A percentile compares a stretch with the other conserved stretches of the same genome.
Conservation (phyloP, 1,140 invertebrate genomes). For the Lepeophtheirus salmonis region DNA sequence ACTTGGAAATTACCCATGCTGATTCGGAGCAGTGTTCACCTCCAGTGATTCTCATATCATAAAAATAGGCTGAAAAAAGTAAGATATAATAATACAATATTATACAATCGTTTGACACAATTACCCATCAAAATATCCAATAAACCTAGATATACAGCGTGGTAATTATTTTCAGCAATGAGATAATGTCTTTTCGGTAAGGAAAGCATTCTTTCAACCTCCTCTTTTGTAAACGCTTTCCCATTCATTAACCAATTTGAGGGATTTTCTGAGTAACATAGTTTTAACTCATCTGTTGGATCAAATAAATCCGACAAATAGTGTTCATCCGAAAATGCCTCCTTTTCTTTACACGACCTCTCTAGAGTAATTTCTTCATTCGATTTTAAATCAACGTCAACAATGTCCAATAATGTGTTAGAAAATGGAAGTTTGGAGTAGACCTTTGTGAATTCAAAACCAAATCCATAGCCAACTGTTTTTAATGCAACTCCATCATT, state of each 20-base stretch:
- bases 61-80: conserved; percentile 1
- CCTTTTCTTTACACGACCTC: not conserved
- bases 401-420: not conserved
- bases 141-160: not conserved
- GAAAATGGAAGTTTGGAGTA: not conserved
- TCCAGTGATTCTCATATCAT: not conserved
- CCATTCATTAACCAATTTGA: not conserved
- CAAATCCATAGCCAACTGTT: not conserved
- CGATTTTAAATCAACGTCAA: not conserved
- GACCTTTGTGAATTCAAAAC: conserved; percentile 3
- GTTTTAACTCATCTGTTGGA: not conserved
- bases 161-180: not conserved
- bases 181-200: not conserved
- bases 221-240: not conserved
- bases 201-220: not conserved
- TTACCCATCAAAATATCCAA: no score
- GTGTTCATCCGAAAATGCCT: not conserved
- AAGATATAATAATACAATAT: not conserved
- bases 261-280: not conserved
- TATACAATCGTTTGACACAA: not conserved
- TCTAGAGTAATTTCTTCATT: not conserved
- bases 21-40: conserved; percentile 8
- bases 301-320: not conserved
- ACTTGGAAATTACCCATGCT: conserved; percentile 2
- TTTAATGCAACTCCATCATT: not conserved